Evolutionary conservation across 2,797 vertebrate species (phyloP).

Genomic region (Crenuchus spilurus): DNA sequence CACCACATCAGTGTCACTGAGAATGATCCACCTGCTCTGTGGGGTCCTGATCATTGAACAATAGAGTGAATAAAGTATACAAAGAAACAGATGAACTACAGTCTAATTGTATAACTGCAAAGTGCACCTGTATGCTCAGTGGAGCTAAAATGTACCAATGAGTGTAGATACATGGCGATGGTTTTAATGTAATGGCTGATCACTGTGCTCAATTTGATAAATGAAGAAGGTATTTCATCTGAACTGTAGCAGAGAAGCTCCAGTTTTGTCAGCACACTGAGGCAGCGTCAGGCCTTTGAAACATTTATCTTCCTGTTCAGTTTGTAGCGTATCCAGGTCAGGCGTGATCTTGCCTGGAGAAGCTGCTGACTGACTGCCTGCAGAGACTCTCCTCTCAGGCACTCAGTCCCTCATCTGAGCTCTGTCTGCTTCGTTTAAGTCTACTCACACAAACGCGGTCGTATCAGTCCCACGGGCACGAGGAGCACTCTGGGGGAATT

Average conservation of each 20-base stretch:
- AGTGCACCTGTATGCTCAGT: too few relatives aligned
- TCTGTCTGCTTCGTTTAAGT: conserved; percentile 32
- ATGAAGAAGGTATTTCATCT: not conserved
- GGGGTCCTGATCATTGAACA: too few relatives aligned
- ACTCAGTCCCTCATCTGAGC: conserved; percentile 43
- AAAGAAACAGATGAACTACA: too few relatives aligned
- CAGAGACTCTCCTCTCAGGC: conserved; percentile 33
- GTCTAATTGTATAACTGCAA: too few relatives aligned
- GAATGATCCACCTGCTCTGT: too few relatives aligned
- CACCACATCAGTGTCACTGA: too few relatives aligned
- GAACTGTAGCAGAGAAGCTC: not conserved
- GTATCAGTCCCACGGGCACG: conserved; percentile 16
- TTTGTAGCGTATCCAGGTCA: conserved; percentile 46
- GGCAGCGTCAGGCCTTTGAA: conserved; percentile 7
- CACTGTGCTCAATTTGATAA: not conserved
- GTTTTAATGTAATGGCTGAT: too few relatives aligned
- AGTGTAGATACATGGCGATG: too few relatives aligned
- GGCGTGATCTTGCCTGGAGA: conserved; percentile 28
- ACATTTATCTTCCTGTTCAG: conserved; percentile 19
- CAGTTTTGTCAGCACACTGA: not conserved
- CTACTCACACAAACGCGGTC: not conserved
- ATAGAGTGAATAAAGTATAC: too few relatives aligned
- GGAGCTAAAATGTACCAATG: too few relatives aligned
- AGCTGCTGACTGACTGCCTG: conserved; percentile 28
- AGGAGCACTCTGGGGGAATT: conserved; percentile 47